These are phyloP conservation scores for Hippocampus abdominalis DNA, from an alignment of 2,113 vertebrate species.

Conservation along the genomic window DNA sequence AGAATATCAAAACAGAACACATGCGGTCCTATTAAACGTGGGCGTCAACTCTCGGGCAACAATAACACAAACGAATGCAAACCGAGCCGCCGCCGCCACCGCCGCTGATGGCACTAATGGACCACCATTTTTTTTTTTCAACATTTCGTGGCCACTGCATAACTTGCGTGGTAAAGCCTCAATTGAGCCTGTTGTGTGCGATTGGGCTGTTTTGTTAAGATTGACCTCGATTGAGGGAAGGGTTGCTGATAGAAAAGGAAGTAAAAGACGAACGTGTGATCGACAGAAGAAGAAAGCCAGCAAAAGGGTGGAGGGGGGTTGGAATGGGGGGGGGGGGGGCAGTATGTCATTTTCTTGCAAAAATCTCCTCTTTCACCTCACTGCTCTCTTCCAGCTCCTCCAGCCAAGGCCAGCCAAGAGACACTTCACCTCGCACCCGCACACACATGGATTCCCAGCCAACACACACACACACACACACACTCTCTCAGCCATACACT, in stretches of 20 bases:
- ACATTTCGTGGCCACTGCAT: background rate
- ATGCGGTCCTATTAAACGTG: background rate
- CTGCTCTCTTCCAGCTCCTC: slow-evolving; percentile 65
- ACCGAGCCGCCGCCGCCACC: background rate
- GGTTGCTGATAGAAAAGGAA: slow-evolving; percentile 17
- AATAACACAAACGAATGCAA: background rate
- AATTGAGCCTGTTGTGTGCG: background rate
- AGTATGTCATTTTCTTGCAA: slow-evolving; percentile 74
- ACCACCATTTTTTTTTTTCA: background rate
- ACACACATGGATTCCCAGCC: slow-evolving; percentile 67
- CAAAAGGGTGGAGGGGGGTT: slow-evolving; percentile 53
- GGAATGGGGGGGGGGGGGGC: slow-evolving; percentile 34
- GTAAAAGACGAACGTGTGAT: slow-evolving; percentile 21
- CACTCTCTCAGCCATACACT: slow-evolving; percentile 30
- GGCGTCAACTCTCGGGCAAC: background rate
- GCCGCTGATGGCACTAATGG: background rate
- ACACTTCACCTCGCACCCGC: slow-evolving; percentile 75
- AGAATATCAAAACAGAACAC: background rate
- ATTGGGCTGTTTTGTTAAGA: background rate
- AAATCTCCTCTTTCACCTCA: slow-evolving; percentile 77
- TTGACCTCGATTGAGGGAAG: background rate
- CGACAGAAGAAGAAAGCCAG: slow-evolving; percentile 48
- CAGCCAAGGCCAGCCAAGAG: slow-evolving; percentile 69
- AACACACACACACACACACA: slow-evolving; percentile 54
- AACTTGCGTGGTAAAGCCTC: background rate